These are phyloP conservation scores for Thermophis baileyi DNA, from an alignment of 2,113 vertebrate genomes.

Conservation along the genomic window DNA sequence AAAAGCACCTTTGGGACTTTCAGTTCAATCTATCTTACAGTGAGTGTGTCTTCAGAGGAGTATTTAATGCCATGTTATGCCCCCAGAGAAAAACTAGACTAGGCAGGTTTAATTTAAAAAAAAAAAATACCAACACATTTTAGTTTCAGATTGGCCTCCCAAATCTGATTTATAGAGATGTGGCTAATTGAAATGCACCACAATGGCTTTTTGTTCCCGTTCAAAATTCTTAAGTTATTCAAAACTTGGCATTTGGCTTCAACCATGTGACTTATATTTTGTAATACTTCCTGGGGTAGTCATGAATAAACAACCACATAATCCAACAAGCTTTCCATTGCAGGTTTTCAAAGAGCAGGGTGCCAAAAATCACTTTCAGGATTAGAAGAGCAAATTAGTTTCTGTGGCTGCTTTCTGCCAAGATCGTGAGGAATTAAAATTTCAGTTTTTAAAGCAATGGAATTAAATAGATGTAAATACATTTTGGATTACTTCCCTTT, in stretches of 20 bases:
- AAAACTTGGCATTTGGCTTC: conserved; percentile 5
- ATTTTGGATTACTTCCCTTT: background rate
- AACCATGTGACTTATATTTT: background rate
- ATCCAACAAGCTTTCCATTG: background rate
- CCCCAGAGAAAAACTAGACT: background rate
- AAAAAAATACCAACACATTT: background rate
- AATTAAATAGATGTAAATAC: background rate
- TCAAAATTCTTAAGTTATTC: conserved; percentile 10
- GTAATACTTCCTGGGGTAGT: background rate
- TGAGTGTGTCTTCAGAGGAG: background rate
- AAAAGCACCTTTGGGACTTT: background rate
- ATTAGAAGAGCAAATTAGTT: background rate
- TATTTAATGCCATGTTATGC: background rate
- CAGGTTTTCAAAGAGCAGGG: conserved; percentile 7
- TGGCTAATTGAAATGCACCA: background rate
- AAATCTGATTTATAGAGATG: background rate
- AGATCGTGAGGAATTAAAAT: conserved; percentile 27
- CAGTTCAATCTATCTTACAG: background rate
- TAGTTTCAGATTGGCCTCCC: background rate
- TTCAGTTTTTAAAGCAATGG: background rate
- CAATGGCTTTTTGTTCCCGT: background rate
- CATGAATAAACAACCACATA: background rate
- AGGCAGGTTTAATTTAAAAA: background rate
- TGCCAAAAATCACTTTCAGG: background rate
- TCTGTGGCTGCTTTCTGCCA: background rate